Evolutionary conservation across 30 jellyfish, hydroid and myxozoan species (phyloP).

Genomic region (Cassiopea xamachana): DNA sequence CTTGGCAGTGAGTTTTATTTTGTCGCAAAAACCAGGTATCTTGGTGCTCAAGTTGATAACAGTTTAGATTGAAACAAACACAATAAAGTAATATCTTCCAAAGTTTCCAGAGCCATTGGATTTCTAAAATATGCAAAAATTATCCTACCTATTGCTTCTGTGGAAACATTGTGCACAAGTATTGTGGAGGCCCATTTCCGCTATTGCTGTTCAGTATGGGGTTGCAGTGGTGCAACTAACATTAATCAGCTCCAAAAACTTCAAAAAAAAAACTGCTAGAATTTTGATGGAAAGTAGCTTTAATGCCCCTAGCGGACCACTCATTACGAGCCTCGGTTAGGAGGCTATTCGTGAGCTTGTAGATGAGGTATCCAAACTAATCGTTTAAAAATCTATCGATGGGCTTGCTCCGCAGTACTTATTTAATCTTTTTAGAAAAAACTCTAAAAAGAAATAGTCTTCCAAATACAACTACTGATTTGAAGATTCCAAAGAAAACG

Average conservation of each 20-base stretch:
- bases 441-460: not conserved
- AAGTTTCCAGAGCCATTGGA: no score
- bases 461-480: not conserved
- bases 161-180: not conserved
- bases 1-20: not conserved
- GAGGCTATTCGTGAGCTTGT: no score
- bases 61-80: conserved; percentile 19
- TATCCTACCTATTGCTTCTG: not conserved
- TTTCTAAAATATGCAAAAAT: not conserved
- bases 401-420: not conserved
- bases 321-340: not conserved
- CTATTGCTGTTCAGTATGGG: not conserved
- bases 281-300: no score
- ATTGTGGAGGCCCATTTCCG: no score
- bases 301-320: not conserved
- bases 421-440: no score
- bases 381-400: not conserved
- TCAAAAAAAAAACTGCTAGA: no score
- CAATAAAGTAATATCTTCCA: not conserved
- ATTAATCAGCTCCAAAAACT: not conserved
- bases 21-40: not conserved
- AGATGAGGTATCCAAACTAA: not conserved
- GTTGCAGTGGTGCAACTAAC: conserved; percentile 32
- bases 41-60: not conserved
- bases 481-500: not conserved